phyloP scores from a whole-genome alignment of 2,888 invertebrate species.

The Eulithis testata region DNA sequence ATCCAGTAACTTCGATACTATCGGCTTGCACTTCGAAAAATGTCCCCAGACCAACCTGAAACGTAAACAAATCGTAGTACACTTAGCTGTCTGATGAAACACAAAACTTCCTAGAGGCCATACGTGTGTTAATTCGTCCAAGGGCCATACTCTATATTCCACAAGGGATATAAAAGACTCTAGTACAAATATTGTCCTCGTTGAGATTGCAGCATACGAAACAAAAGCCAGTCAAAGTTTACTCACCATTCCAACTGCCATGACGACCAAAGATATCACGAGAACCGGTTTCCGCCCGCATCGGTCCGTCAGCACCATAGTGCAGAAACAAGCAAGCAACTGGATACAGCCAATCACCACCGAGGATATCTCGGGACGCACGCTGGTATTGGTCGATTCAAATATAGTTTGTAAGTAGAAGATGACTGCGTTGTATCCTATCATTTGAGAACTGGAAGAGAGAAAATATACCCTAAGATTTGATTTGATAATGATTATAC shows the following conservation, averaged over 20 bases:
- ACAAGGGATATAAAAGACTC: too few species aligned
- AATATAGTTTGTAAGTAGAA: conserved; percentile 37
- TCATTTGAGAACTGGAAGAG: conserved; percentile 4
- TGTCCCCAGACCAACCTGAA: conserved; percentile 28
- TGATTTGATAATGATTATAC: too few species aligned
- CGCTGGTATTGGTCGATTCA: conserved; percentile 29
- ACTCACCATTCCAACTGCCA: conserved; percentile 36
- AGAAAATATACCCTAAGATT: background rate
- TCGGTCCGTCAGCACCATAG: conserved; percentile 30
- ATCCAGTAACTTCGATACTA: conserved; percentile 7
- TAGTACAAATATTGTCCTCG: too few species aligned
- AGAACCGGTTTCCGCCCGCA: conserved; percentile 39
- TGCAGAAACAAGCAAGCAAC: conserved; percentile 26
- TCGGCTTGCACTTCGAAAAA: conserved; percentile 18
- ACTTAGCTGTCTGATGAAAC: too few species aligned
- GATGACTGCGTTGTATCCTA: conserved; percentile 29
- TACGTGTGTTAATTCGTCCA: too few species aligned
- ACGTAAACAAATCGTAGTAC: background rate
- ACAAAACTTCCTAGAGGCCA: too few species aligned
- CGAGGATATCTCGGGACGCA: conserved; percentile 34
- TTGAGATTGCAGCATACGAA: background rate
- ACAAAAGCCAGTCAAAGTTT: background rate
- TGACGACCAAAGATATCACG: conserved; percentile 23
- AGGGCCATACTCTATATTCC: too few species aligned
- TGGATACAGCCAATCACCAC: conserved; percentile 33